These are phyloP conservation scores for Triplophysa tibetana DNA, from an alignment of 2,113 vertebrate species.

Conservation along the genomic window DNA sequence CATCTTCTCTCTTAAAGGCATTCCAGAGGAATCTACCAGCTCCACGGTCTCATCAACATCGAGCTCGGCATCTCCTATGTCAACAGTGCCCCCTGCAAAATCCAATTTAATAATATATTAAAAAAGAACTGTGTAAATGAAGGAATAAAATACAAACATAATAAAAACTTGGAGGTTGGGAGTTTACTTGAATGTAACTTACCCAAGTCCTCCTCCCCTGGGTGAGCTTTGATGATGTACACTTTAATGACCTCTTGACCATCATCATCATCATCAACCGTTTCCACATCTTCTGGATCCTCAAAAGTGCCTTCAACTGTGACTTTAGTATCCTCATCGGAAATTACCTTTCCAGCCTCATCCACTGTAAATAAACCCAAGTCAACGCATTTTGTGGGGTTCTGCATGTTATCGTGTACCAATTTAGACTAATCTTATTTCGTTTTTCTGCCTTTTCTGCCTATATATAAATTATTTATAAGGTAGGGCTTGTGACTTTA, in stretches of 20 bases:
- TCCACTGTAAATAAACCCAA: constrained; percentile 80
- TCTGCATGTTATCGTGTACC: neutral
- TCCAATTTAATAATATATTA: neutral
- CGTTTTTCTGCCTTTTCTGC: too few relatives aligned
- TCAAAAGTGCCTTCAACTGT: constrained; percentile 84
- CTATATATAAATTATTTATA: too few relatives aligned
- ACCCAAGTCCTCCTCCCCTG: constrained; percentile 97
- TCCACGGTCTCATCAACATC: constrained; percentile 83
- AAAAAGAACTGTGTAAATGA: neutral
- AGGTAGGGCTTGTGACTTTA: too few relatives aligned
- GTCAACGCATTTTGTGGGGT: neutral
- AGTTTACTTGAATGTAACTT: constrained; percentile 57
- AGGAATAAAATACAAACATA: neutral
- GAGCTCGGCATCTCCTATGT: constrained; percentile 85
- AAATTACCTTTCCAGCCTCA: constrained; percentile 93
- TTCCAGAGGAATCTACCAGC: constrained; percentile 78
- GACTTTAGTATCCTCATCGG: constrained; percentile 87
- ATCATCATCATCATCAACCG: constrained; percentile 87
- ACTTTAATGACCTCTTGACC: constrained; percentile 98
- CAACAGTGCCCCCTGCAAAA: constrained; percentile 84
- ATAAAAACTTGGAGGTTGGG: neutral
- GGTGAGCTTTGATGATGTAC: constrained; percentile 98
- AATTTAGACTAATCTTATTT: too few relatives aligned
- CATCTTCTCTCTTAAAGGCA: constrained; percentile 85
- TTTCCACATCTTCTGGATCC: constrained; percentile 81